Evolutionary conservation across 2,797 vertebrate species (phyloP).

Genomic region (Sphenopsis melanotis): DNA sequence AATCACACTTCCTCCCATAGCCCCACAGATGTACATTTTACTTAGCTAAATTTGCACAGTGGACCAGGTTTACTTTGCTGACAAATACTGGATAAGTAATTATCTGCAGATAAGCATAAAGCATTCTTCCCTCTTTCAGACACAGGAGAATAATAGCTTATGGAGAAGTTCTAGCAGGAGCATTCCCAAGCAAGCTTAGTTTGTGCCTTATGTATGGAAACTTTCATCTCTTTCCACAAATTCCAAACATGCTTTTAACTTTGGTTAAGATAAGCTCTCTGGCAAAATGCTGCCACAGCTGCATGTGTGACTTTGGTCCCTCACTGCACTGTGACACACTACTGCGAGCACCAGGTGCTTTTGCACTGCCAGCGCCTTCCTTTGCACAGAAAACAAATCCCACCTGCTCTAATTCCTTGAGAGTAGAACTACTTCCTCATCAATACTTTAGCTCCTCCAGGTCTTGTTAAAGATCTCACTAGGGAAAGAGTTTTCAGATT

Average conservation of each 20-base stretch:
- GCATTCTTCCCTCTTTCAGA: background rate
- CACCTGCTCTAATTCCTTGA: background rate
- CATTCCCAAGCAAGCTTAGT: background rate
- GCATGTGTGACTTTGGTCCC: background rate
- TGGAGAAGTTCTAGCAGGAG: background rate
- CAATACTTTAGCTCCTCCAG: background rate
- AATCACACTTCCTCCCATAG: background rate
- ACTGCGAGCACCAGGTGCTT: fast-evolving
- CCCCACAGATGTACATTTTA: background rate
- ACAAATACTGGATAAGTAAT: background rate
- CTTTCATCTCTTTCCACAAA: background rate
- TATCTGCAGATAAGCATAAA: background rate
- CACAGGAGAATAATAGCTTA: background rate
- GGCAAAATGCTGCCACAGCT: background rate
- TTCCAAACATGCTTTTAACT: background rate
- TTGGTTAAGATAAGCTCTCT: background rate
- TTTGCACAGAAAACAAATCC: background rate
- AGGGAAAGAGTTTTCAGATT: background rate
- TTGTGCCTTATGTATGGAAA: background rate
- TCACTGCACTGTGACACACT: fast-evolving
- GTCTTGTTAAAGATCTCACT: background rate
- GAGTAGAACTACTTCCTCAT: background rate
- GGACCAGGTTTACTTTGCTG: background rate
- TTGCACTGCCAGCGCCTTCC: background rate
- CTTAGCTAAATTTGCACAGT: background rate